phyloP scores from a whole-genome alignment of 2,797 vertebrate species.

The Sphaeramia orbicularis region DNA sequence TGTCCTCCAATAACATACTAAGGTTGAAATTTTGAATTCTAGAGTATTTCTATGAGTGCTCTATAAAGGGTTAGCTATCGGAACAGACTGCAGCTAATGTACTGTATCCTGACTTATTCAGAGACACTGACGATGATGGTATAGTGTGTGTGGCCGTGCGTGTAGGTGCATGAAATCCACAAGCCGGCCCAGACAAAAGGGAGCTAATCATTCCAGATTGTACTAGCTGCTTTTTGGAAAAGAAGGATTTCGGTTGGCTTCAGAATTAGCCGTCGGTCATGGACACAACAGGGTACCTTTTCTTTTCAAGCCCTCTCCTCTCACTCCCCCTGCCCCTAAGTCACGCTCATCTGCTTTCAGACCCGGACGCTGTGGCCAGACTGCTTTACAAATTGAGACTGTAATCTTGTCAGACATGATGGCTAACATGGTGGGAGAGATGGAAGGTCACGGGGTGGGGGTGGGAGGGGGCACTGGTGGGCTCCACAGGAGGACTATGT shows the following conservation, averaged over 20 bases:
- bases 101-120: not conserved
- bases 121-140: not conserved
- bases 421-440: conserved; percentile 69
- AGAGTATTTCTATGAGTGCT: too few species aligned
- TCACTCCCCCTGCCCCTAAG: conserved; percentile 41
- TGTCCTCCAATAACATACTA: too few species aligned
- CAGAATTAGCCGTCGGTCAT: conserved; percentile 75
- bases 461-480: conserved; percentile 24
- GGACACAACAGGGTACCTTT: conserved; percentile 71
- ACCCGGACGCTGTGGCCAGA: conserved; percentile 44
- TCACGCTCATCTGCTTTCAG: conserved; percentile 72
- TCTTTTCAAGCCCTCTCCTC: conserved; percentile 57
- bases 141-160: conserved; percentile 6
- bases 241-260: conserved; percentile 68
- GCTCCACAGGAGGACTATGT: conserved; percentile 32
- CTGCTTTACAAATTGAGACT: conserved; percentile 79
- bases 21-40: too few species aligned
- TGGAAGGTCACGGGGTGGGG: conserved; percentile 47
- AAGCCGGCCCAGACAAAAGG: conserved; percentile 80
- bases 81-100: too few species aligned
- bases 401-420: conserved; percentile 86
- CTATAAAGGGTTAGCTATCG: too few species aligned
- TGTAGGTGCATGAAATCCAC: conserved; percentile 61
- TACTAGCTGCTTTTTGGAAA: conserved; percentile 74
- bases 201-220: conserved; percentile 85